Percentiles rank a stretch among this genome's conserved stretches.
Conservation (phyloP, 2,888 invertebrate species). For the Notodonta ziczac region DNA sequence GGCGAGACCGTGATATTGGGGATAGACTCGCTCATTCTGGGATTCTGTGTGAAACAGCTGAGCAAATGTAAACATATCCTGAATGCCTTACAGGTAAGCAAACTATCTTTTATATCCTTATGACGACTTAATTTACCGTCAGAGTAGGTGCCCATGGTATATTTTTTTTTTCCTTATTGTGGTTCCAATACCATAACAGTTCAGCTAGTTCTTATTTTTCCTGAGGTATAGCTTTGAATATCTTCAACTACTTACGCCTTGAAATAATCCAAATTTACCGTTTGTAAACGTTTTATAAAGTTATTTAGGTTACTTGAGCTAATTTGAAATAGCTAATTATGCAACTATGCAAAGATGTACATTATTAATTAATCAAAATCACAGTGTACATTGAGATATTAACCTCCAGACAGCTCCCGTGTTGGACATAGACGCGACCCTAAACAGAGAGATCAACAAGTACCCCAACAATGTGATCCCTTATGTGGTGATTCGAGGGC, state of each 20-base stretch:
- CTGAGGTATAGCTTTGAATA: no score
- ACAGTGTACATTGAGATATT: no score
- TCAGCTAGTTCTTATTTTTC: no score
- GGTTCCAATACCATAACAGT: no score
- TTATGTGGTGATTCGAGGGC: slow-evolving; percentile 90
- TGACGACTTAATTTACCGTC: not conserved
- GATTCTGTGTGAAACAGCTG: slow-evolving; percentile 90
- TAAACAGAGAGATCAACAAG: slow-evolving; percentile 86
- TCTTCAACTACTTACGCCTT: no score
- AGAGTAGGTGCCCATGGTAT: no score
- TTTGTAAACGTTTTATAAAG: no score
- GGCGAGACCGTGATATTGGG: slow-evolving; percentile 90
- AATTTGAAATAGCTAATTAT: not conserved
- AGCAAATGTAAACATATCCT: slow-evolving; percentile 90
- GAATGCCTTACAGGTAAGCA: slow-evolving; percentile 87
- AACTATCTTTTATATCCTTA: not conserved
- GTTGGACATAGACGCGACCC: slow-evolving; percentile 86
- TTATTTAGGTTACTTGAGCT: not conserved
- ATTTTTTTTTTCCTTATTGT: no score
- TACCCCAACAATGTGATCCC: slow-evolving; percentile 87
- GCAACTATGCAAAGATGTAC: not conserved
- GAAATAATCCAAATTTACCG: not conserved
- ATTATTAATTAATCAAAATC: no score
- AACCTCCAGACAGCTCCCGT: slow-evolving; percentile 87
- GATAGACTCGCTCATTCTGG: slow-evolving; percentile 90